These are phyloP conservation scores for Aphodius granarius DNA, from an alignment of 2,888 invertebrate genomes.

Conservation along the genomic window DNA sequence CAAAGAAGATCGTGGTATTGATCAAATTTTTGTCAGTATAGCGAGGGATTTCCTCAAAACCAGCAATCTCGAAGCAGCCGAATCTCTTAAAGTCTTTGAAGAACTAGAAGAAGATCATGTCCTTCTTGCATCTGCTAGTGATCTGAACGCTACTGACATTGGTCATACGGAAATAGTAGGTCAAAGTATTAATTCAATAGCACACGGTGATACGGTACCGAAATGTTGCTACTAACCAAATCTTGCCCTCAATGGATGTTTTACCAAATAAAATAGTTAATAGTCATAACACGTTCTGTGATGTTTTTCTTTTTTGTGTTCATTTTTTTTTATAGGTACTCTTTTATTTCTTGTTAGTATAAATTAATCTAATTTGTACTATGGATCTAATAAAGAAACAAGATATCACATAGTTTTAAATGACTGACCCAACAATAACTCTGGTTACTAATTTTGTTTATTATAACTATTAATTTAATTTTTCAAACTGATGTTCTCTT, in stretches of 20 bases:
- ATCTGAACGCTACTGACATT: conserved; percentile 61
- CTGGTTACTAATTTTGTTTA: background rate
- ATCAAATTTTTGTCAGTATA: conserved; percentile 70
- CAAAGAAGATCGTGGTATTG: conserved; percentile 73
- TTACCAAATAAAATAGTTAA: background rate
- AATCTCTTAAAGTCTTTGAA: conserved; percentile 45
- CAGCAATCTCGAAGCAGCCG: background rate
- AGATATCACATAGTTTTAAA: background rate
- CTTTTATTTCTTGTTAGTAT: background rate
- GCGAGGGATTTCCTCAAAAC: conserved; percentile 62
- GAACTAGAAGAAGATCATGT: conserved; percentile 51
- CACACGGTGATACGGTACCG: conserved; percentile 54
- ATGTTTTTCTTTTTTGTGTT: conserved; percentile 4
- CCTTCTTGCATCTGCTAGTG: conserved; percentile 51
- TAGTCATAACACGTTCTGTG: conserved; percentile 3
- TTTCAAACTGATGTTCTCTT: background rate
- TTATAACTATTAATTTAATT: background rate
- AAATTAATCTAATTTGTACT: too few relatives aligned
- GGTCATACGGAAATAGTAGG: conserved; percentile 67
- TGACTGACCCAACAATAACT: background rate
- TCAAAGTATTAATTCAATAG: conserved; percentile 67
- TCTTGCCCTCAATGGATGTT: background rate
- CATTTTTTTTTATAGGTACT: background rate
- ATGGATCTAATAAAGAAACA: background rate
- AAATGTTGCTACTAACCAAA: conserved; percentile 17